Evolutionary conservation across 2,888 invertebrate genomes (phyloP), one percentile per base, ranked within the genome.

Genomic region (Pseudococcus viburni): DNA sequence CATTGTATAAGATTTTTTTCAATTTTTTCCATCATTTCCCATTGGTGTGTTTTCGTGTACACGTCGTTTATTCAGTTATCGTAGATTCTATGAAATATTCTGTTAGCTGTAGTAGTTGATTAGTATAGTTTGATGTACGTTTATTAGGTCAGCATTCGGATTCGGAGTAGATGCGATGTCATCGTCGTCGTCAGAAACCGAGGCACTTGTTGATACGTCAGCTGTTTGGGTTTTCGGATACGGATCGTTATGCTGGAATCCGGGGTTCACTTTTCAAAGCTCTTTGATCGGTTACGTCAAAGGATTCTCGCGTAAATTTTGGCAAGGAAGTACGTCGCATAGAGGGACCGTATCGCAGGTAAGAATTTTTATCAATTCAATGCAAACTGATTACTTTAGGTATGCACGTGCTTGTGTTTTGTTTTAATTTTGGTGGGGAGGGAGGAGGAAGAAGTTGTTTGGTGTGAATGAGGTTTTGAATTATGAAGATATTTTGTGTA

Each of bases 181-280:
- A 15, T 39, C 86, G 22, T n/a, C 55, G 12, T 55, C 55, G 55
- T 51, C 48, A 51, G n/a, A n/a, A 55, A 19, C n/a, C 46, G 68
- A 59, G 5, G 80, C 77, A 19, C 55, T 73, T 64, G 84, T 51
- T 33, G 87, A 84, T 17, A 17, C 17, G n/a, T 85, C 84, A 55
- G 55, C 55, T 22, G 80, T 96, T 91, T 99, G 98, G 98, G 94
- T 99, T 42, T 99, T 98, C 91, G 99, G 98, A 0, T 99, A 99
- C 91, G 99, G 99, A 5, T 98, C 98, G 0, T 92, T 99, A 85
- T 96, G 98, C 92, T 99, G 98, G 98, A 94, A 96, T 92, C 97
- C 97, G 0, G 98, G 98, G 86, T 98, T 99, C 91, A 95, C 95
- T 87, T 97, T 95, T 91, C 94, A 94, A 90, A 94, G 95, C 91